Evolutionary conservation across 1,140 invertebrate genomes (phyloP).

Genomic region (Aphis craccivora): DNA sequence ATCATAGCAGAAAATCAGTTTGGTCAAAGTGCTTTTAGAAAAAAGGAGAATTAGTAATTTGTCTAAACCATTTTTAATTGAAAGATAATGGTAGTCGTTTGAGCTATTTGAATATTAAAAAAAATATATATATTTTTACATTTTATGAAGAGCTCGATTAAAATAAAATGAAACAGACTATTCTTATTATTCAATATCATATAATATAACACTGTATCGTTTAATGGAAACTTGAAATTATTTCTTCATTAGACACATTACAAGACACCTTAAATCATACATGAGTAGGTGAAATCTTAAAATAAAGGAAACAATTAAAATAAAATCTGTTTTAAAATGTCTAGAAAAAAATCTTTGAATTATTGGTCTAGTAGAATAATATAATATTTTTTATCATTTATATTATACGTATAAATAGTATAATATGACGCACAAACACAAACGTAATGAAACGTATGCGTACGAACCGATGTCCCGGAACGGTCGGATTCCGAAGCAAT

Average conservation of each 20-base stretch:
- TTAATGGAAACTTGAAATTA: no score
- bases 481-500: neutral
- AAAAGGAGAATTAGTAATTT: neutral
- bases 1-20: neutral
- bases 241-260: no score
- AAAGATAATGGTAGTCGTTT: neutral
- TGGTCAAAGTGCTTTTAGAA: neutral
- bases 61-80: neutral
- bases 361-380: neutral
- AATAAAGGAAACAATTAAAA: neutral
- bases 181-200: no score
- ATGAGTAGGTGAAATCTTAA: neutral
- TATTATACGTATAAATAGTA: neutral
- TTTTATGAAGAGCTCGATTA: no score
- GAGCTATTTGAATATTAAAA: no score
- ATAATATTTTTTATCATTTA: neutral
- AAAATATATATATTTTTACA: no score
- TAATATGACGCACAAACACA: neutral
- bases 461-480: neutral
- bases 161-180: no score
- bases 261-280: no score
- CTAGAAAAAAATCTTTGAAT: no score
- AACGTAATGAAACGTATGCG: neutral
- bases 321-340: neutral
- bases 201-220: no score